phyloP scores from a whole-genome alignment of 37 sponge, comb jelly and placozoan species.

The Spongia lamella region DNA sequence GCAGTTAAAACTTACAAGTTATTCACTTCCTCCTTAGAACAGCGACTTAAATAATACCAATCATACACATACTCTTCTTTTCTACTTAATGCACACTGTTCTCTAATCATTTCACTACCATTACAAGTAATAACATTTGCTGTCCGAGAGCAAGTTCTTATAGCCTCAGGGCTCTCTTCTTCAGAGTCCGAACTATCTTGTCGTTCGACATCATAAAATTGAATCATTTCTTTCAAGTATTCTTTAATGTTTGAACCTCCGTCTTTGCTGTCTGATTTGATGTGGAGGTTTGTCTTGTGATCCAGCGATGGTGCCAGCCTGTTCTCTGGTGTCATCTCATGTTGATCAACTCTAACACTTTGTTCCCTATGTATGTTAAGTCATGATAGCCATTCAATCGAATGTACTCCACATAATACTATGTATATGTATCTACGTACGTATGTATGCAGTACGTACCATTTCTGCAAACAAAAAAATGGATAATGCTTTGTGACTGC shows the following conservation, averaged over 20 bases:
- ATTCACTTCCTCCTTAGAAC: conserved; percentile 1
- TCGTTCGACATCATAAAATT: conserved; percentile 44
- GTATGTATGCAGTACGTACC: too few species aligned
- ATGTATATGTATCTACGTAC: too few species aligned
- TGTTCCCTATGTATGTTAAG: too few species aligned
- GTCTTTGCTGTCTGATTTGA: neutral
- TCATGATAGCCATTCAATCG: neutral
- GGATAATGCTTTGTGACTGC: too few species aligned
- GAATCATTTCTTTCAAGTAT: conserved; percentile 32
- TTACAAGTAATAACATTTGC: conserved; percentile 60
- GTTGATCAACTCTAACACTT: too few species aligned
- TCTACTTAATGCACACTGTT: conserved; percentile 19
- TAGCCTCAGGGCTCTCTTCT: neutral
- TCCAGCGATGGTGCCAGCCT: conserved; percentile 3
- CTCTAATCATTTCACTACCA: conserved; percentile 55
- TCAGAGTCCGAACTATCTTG: neutral
- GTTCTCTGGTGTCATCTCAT: neutral
- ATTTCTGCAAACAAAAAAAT: too few species aligned
- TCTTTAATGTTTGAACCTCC: conserved; percentile 20
- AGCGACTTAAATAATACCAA: conserved; percentile 9
- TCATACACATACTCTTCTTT: conserved; percentile 27
- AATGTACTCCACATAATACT: too few species aligned
- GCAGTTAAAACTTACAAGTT: conserved; percentile 1
- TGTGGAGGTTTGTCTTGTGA: conserved; percentile 12
- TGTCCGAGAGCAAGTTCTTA: neutral